A percentile compares a stretch with the other conserved stretches of the same genome.
Evolutionary conservation across 2,888 invertebrate species (phyloP).

Genomic region (Limnephilus auricula): DNA sequence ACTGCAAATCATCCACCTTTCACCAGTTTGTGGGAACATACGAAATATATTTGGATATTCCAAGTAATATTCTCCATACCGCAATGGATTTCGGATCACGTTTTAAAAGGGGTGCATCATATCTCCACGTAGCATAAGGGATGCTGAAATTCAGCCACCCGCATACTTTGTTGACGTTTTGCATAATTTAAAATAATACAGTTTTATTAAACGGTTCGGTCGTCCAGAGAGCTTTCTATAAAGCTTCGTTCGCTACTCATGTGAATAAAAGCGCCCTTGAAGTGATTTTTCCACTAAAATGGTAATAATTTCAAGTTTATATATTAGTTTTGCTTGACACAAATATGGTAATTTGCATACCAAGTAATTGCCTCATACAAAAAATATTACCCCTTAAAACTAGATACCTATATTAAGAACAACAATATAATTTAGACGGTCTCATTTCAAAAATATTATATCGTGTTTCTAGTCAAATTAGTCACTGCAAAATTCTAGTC

Average conservation of each 20-base stretch:
- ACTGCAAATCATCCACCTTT: not conserved
- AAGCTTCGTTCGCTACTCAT: not conserved
- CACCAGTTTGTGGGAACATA: not conserved
- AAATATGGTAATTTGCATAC: no score
- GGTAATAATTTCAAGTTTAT: no score
- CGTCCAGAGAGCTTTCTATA: not conserved
- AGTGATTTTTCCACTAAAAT: no score
- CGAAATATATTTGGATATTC: not conserved
- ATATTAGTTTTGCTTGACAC: no score
- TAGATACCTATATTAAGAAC: no score
- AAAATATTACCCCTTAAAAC: no score
- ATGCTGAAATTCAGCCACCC: not conserved
- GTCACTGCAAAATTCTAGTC: not conserved
- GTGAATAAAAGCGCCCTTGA: not conserved
- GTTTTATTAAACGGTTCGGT: not conserved
- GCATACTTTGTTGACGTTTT: constrained; percentile 3
- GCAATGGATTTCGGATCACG: constrained; percentile 2
- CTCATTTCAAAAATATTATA: not conserved
- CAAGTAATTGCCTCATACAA: no score
- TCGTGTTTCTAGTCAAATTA: no score
- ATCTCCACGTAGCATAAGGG: not conserved
- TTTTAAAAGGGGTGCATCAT: constrained; percentile 12
- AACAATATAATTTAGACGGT: no score
- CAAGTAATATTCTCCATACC: not conserved
- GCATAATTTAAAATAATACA: constrained; percentile 23